Evolutionary conservation across 2,113 vertebrate species (phyloP).

Genomic region (Psittacus erithacus): DNA sequence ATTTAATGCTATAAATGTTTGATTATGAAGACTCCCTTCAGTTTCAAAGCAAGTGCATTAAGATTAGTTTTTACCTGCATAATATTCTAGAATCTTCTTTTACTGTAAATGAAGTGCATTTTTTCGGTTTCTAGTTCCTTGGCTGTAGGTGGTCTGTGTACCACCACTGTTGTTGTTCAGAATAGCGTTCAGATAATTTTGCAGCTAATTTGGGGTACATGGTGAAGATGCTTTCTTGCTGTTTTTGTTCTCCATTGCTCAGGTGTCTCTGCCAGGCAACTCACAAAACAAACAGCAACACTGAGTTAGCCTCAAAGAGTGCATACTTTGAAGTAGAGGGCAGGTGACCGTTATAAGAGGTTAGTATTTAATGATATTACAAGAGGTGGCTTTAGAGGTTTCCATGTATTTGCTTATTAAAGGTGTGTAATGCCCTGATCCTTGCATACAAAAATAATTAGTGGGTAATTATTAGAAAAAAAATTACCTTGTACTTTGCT

Average conservation of each 20-base stretch:
- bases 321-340: neutral
- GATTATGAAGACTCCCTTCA: neutral
- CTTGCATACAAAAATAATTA: neutral
- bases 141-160: accelerated
- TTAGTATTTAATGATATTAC: neutral
- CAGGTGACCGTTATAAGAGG: neutral
- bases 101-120: neutral
- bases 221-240: neutral
- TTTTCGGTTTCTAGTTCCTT: neutral
- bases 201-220: neutral
- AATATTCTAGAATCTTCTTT: neutral
- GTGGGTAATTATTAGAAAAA: neutral
- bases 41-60: neutral
- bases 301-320: neutral
- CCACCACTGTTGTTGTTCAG: accelerated
- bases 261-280: slow-evolving; percentile 5
- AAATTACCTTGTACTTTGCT: neutral
- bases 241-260: neutral
- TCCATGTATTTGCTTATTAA: neutral
- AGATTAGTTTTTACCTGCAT: neutral
- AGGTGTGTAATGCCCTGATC: neutral
- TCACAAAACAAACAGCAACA: slow-evolving; percentile 32
- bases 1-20: neutral
- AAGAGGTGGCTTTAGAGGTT: neutral
- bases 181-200: neutral